Evolutionary conservation across 2,113 vertebrate genomes (phyloP).

Genomic region (Melanerpes formicivorus): DNA sequence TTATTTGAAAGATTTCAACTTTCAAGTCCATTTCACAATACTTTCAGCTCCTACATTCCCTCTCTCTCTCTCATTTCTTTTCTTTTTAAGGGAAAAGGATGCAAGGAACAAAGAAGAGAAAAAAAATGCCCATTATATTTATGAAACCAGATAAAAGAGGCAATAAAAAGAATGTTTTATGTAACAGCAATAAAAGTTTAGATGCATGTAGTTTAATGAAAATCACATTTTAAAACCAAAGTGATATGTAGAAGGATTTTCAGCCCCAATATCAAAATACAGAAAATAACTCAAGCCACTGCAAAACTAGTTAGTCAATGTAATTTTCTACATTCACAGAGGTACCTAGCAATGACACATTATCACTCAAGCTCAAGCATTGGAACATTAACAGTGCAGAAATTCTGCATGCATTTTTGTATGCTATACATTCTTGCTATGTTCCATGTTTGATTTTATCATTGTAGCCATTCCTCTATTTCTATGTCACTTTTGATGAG

Average conservation of each 20-base stretch:
- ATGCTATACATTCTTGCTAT: background rate
- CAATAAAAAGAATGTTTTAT: background rate
- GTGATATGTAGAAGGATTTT: background rate
- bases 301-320: slow-evolving; percentile 5
- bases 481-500: slow-evolving; percentile 55
- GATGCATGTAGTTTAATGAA: slow-evolving; percentile 2
- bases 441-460: background rate
- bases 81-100: background rate
- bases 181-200: background rate
- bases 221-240: background rate
- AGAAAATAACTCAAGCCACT: background rate
- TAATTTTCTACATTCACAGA: background rate
- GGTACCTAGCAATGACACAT: background rate
- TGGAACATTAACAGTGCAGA: slow-evolving; percentile 37
- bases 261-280: background rate
- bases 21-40: slow-evolving; percentile 54
- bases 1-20: slow-evolving; percentile 61
- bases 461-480: background rate
- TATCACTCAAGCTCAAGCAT: slow-evolving; percentile 2
- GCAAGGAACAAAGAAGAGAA: background rate
- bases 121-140: background rate
- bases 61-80: background rate
- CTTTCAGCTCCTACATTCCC: background rate
- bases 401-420: slow-evolving; percentile 16
- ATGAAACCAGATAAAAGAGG: slow-evolving; percentile 18